Base-by-base conservation (phyloP, 1,140 invertebrate species). In the Drosophila sulfurigaster region DNA sequence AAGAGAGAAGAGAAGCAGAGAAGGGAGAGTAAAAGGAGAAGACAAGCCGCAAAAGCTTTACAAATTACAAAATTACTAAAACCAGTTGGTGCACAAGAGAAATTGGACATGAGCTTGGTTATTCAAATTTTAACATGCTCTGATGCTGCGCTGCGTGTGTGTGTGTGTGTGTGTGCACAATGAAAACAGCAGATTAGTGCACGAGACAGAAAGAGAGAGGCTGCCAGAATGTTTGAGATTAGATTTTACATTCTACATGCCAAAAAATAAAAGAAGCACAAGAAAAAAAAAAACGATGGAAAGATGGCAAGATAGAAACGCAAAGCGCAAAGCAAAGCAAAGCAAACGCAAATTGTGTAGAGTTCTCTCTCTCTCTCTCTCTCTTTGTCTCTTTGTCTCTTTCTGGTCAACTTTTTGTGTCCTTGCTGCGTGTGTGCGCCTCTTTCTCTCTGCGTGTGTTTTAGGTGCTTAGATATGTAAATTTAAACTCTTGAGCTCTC, bases 341-440 rank as follows among this genome's bases (percentile, higher is more conserved):
- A 48, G 20, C 41, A 59, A 74, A 74, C 30, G 48, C 67, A 72
- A 82, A 82, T 80, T 82, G 82, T 41, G 6, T 70, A 56, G 67
- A 57, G 49, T 60, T 45, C 48, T 35, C 20, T 8, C 25, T 30
- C 46, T 20, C 1, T 25, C 5, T 1, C 11, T 32, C 41, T 71
- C 11, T 8, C 6, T 15, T 11, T 46, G 2, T 48, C 11, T 38
- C 3, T 60, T 25, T 32, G 10, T 59, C n/a, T 6, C n/a, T 52
- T 52, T 8, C 20, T 48, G 35, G 62, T 45, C 63, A 41, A 64
- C 48, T 71, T 67, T 58, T 20, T 43, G 63, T 78, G 60, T 75
- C 38, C 30, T 30, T 67, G 45, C 41, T 41, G 63, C 45, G 25
- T 52, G 13, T 57, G 41, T 60, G 48, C 13, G 11, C 54, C 20